These are phyloP conservation scores for Lycophotia porphyrea DNA, from an alignment of 2,888 invertebrate genomes.

Conservation along the genomic window DNA sequence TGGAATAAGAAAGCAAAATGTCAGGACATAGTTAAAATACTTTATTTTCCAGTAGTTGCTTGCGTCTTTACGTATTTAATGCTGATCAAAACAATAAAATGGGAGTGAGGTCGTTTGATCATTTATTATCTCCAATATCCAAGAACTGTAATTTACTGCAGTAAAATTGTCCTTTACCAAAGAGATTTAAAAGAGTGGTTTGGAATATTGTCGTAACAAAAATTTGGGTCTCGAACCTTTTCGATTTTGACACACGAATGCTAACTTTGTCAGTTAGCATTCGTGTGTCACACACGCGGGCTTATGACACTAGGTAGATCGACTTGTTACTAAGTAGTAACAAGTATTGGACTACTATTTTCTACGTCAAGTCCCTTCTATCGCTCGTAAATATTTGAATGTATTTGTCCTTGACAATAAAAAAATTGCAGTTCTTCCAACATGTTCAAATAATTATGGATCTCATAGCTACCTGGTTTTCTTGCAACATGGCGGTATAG, in stretches of 20 bases:
- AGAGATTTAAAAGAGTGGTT: neutral
- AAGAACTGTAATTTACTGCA: neutral
- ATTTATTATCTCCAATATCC: neutral
- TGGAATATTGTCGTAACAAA: neutral
- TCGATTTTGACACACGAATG: neutral
- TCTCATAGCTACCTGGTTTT: slow-evolving; percentile 72
- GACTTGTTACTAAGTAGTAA: neutral
- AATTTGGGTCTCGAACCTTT: neutral
- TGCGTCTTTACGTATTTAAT: neutral
- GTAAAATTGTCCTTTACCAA: neutral
- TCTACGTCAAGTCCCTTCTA: neutral
- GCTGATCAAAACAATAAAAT: neutral
- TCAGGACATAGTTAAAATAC: neutral
- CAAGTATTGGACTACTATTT: neutral
- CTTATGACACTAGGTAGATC: neutral
- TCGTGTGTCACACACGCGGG: too few relatives aligned
- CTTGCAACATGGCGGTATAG: slow-evolving; percentile 83
- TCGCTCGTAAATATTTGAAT: neutral
- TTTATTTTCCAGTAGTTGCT: neutral
- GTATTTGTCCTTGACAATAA: neutral
- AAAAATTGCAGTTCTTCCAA: neutral
- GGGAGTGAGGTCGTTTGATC: neutral
- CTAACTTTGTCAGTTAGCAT: too few relatives aligned
- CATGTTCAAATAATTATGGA: neutral
- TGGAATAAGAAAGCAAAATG: slow-evolving; percentile 65